Percentiles rank a stretch among this genome's conserved stretches.
Conservation (phyloP, 1,140 invertebrate species). For the Platyura marginata region DNA sequence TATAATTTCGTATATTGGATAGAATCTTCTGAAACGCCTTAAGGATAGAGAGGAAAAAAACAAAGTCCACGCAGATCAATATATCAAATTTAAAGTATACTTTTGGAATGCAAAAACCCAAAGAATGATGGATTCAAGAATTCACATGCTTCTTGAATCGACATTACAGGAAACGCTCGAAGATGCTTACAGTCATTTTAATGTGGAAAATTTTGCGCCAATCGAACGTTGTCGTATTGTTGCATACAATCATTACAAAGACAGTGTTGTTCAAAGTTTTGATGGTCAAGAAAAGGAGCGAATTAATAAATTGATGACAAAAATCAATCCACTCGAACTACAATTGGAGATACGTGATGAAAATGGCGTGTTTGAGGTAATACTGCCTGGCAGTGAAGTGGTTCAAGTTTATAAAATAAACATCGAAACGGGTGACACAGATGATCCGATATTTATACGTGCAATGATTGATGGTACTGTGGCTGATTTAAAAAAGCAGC, state of each 20-base stretch:
- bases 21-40: no score
- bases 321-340: conserved; percentile 31
- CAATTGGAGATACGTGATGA: conserved; percentile 46
- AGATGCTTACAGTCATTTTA: conserved; percentile 37
- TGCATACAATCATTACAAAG: conserved; percentile 43
- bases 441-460: conserved; percentile 38
- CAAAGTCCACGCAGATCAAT: not conserved
- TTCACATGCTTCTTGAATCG: conserved; percentile 33
- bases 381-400: conserved; percentile 41
- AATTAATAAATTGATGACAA: conserved; percentile 29
- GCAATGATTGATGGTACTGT: conserved; percentile 36
- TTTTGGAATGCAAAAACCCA: conserved; percentile 38
- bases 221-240: conserved; percentile 52
- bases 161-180: conserved; percentile 36
- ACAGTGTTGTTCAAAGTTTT: conserved; percentile 51
- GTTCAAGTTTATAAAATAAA: conserved; percentile 46
- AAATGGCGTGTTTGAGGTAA: conserved; percentile 42
- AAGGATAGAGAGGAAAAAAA: not conserved
- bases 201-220: conserved; percentile 35
- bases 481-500: conserved; percentile 35
- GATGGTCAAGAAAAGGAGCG: conserved; percentile 35
- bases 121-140: conserved; percentile 29
- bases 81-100: conserved; percentile 25
- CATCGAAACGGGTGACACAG: conserved; percentile 37
- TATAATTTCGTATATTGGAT: no score